Base-by-base conservation (phyloP, 1,140 invertebrate species). In the Temnothorax longispinosus region DNA sequence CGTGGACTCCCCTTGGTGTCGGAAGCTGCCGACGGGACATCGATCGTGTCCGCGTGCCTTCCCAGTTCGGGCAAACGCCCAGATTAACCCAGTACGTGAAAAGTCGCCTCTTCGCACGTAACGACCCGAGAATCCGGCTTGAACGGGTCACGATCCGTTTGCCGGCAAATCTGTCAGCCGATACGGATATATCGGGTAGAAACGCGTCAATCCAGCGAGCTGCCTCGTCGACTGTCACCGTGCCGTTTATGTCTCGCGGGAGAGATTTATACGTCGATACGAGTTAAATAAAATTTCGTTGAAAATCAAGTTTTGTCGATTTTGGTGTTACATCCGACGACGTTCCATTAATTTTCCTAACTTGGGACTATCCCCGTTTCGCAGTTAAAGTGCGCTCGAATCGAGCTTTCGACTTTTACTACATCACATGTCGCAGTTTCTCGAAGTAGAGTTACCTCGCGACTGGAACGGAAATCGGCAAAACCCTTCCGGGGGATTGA, bases 21-120 rank as follows among this genome's bases (percentile, higher is more conserved):
- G 41, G 69, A 74, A 84, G 56, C 62, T n/a, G 54, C 35, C 80
- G 69, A 44, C 50, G 67, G 38, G 41, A 50, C 67, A 47, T 74
- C 52, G 67, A 82, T 82, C 69, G 69, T 35, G n/a, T 74, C 54
- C 67, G 80, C 54, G 80, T 84, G 54, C 54, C 44, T 60, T 84
- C 58, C 69, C 80, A 44, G 69, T 47, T 75, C n/a, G 13, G 38
- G 8, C 41, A 18, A 58, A 58, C 21, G 6, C 18, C 4, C 41
- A 41, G 41, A 50, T 74, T 47, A 32, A 47, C 21, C 41, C 69
- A 38, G 80, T 47, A 62, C 32, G 69, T 47, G 56, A 74, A 60
- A 84, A 84, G 41, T 44, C 41, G 41, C n/a, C 80, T 74, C 35
- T 41, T 60, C 69, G 41, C 32, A 74, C 54, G 69, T 84, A 84